Evolutionary conservation across 2,797 vertebrate genomes (phyloP).

Genomic region (Karalla daura): DNA sequence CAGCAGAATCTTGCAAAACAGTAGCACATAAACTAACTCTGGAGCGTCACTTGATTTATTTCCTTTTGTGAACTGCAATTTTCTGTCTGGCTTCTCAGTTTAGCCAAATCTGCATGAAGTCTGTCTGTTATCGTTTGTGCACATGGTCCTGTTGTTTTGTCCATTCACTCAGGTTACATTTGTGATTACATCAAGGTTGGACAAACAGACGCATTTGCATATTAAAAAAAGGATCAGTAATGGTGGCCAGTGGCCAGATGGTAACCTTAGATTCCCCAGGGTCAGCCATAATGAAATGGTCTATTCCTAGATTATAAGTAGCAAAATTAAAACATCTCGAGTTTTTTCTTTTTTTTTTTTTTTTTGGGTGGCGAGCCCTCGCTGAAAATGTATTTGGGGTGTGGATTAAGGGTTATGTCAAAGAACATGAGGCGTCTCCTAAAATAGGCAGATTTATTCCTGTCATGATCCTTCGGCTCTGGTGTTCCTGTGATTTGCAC

Average conservation of each 20-base stretch:
- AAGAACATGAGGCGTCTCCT: conserved; percentile 53
- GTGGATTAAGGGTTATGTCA: conserved; percentile 65
- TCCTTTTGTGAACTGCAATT: not conserved
- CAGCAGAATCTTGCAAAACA: conserved; percentile 1
- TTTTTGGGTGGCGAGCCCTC: conserved; percentile 28
- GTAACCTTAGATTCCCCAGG: conserved; percentile 81
- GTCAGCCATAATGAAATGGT: conserved; percentile 76
- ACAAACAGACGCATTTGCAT: conserved; percentile 77
- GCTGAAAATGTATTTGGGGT: conserved; percentile 50
- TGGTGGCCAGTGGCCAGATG: conserved; percentile 81
- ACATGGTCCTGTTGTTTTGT: conserved; percentile 49
- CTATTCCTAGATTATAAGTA: conserved; percentile 51
- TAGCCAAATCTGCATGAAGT: conserved; percentile 17
- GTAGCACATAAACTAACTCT: not conserved
- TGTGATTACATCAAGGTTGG: conserved; percentile 72
- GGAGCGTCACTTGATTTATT: not conserved
- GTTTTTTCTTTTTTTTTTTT: no score
- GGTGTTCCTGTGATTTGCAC: conserved; percentile 74
- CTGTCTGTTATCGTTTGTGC: conserved; percentile 44
- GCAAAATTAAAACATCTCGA: conserved; percentile 59
- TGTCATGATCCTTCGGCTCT: conserved; percentile 72
- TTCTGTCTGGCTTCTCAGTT: not conserved
- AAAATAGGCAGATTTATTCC: conserved; percentile 77
- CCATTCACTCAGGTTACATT: conserved; percentile 64
- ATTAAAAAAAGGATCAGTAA: conserved; percentile 79